These are phyloP conservation scores for Malurus cyaneus DNA, from an alignment of 2,113 vertebrate genomes.

Conservation along the genomic window DNA sequence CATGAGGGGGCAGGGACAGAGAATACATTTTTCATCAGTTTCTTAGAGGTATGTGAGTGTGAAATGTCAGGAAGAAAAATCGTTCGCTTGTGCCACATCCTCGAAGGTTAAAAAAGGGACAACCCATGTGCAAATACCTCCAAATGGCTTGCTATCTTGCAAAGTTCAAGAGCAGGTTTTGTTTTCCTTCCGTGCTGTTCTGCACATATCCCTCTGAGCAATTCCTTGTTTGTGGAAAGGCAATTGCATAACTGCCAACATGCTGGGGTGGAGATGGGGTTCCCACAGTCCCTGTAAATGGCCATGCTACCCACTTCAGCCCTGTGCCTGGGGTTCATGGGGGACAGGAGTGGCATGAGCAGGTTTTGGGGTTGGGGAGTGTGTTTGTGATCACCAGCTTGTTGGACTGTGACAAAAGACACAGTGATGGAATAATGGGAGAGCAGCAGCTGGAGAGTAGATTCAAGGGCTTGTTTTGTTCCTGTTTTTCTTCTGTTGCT, in stretches of 20 bases:
- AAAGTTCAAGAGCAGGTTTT: not conserved
- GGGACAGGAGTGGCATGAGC: not conserved
- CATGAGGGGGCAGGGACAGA: not conserved
- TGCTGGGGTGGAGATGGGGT: not conserved
- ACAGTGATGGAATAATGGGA: not conserved
- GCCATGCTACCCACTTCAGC: no score
- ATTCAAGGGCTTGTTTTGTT: not conserved
- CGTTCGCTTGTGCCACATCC: accelerated
- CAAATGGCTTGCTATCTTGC: not conserved
- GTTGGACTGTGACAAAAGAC: accelerated
- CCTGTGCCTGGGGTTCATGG: not conserved
- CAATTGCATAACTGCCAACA: not conserved
- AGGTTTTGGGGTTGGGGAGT: no score
- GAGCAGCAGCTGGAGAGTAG: not conserved
- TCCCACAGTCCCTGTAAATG: not conserved
- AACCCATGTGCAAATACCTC: not conserved
- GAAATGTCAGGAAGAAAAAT: not conserved
- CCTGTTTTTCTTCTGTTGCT: not conserved
- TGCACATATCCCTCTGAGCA: not conserved
- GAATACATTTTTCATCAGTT: not conserved
- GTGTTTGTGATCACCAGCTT: not conserved
- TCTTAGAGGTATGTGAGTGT: not conserved
- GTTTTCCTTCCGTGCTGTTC: not conserved
- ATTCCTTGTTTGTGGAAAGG: not conserved
- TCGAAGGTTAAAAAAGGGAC: not conserved